Base-by-base conservation (phyloP, 2,797 vertebrate species). In the Enteromius anoplus region DNA sequence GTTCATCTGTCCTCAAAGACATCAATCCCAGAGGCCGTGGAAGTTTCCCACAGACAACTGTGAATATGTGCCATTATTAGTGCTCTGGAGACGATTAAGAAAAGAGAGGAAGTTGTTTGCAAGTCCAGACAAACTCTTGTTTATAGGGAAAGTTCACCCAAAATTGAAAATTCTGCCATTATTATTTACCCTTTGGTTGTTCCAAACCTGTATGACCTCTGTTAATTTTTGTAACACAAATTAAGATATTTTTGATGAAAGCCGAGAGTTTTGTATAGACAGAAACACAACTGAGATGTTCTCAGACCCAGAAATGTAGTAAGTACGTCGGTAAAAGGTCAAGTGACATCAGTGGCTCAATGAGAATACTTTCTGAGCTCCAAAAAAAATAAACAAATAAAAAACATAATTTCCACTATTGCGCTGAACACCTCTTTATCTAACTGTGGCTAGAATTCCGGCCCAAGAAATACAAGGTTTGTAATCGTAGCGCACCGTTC, bases 1-100 rank as follows among this genome's bases (percentile, higher is more conserved):
- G 37, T 65, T 80, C 26, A 45, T 53, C 47, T 37, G 37, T 80
- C 26, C 23, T 51, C 69, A 64, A 58, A 65, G 49, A 80, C 60
- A 58, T 58, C 70, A 69, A 55, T 66, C 29, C 62, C 62, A 76
- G n/a, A 76, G 29, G 47, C 62, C 19, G 14, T 53, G 3, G 42
- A 51, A 49, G 4, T 70, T n/a, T 68, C 26, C 34, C n/a, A 26
- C 53, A 40, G n/a, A 60, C n/a, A 60, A 26, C 10, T n/a, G 40
- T 40, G 53, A 23, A 47, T 40, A 47, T 8, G 40, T 81, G 37
- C 21, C 19, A 42, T 68, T 58, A 60, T 60, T 15, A 53, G 78
- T 64, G 19, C 37, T 45, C 26, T 66, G 45, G 47, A 26, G 19
- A 76, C 3, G n/a, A n/a, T 72, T 51, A 58, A 23, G 15, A 12